Evolutionary conservation across 2,113 vertebrate species (phyloP).

Genomic region (Datnioides undecimradiatus): DNA sequence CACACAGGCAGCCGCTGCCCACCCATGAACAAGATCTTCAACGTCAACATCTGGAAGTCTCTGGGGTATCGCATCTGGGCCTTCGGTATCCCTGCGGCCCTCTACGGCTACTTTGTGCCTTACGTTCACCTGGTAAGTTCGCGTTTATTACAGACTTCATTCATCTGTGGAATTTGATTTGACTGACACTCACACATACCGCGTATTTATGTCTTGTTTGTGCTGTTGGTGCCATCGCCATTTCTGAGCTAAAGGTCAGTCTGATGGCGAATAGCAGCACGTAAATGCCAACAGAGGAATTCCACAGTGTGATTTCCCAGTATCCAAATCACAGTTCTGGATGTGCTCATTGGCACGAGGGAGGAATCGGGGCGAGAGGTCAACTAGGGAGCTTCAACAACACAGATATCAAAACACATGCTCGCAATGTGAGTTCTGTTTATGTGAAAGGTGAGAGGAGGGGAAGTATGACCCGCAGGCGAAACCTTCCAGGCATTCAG

Average conservation of each 20-base stretch:
- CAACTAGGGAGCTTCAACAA: constrained; percentile 44
- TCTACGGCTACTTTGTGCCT: constrained; percentile 98
- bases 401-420: constrained; percentile 47
- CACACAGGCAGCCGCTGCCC: constrained; percentile 74
- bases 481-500: background rate
- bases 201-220: background rate
- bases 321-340: constrained; percentile 36
- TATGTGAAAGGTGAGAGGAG: constrained; percentile 34
- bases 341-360: constrained; percentile 13
- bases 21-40: constrained; percentile 86
- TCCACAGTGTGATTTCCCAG: constrained; percentile 40
- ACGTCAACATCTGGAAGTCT: constrained; percentile 92
- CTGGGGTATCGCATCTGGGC: constrained; percentile 94
- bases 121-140: constrained; percentile 96
- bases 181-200: background rate
- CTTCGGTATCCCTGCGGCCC: constrained; percentile 92
- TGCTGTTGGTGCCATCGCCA: background rate
- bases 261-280: constrained; percentile 27
- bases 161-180: background rate
- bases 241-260: constrained; percentile 7
- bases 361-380: constrained; percentile 19
- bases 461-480: background rate
- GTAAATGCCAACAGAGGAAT: constrained; percentile 21
- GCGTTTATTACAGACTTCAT: background rate
- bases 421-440: constrained; percentile 6